Base-by-base conservation (phyloP, 30 jellyfish, hydroid and myxozoan genomes). In the Calvadosia cruxmelitensis region DNA sequence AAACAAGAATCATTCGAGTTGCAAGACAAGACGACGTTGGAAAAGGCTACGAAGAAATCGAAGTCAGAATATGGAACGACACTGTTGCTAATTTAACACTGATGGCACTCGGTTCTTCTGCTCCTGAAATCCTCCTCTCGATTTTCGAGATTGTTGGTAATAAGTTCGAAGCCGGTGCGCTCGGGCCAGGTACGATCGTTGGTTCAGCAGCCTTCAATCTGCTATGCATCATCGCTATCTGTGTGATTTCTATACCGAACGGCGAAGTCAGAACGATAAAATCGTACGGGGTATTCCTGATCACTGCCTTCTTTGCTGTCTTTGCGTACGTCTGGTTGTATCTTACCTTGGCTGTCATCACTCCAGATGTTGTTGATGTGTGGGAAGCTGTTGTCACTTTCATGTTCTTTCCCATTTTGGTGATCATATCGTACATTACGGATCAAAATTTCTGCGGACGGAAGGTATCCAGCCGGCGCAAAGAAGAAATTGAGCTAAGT, bases 121-220 rank as follows among this genome's bases (percentile, higher is more conserved):
- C 98, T 1, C 98, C 98, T 35, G 98, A 89, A 68, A 89, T 89
- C 74, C 78, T 89, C 25, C 85, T 89, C 24, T 81, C 98, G n/a
- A 76, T 89, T 62, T 81, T 89, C 35, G 98, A 89, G 63, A 89
- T 89, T 23, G 95, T 89, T 52, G 90, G 93, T 13, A 82, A 78
- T 33, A 68, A 77, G 48, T 89, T 89, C 75, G 74, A 89, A 23
- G 98, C 98, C 48, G 98, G 98, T 1, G 85, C 64, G 61, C 90
- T 89, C 30, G 98, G 98, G 7, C 98, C 98, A 3, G 98, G 98
- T 10, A 89, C 98, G 3, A 89, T 89, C 28, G 98, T 89, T 2
- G 98, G 98, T 1, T 82, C 95, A 53, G 98, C 98, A 25, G 93
- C 98, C 29, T 89, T 89, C 76, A 89, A 89, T 74, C 69, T 89